Base-by-base conservation (phyloP, 2,113 vertebrate genomes). In the Mugil cephalus region DNA sequence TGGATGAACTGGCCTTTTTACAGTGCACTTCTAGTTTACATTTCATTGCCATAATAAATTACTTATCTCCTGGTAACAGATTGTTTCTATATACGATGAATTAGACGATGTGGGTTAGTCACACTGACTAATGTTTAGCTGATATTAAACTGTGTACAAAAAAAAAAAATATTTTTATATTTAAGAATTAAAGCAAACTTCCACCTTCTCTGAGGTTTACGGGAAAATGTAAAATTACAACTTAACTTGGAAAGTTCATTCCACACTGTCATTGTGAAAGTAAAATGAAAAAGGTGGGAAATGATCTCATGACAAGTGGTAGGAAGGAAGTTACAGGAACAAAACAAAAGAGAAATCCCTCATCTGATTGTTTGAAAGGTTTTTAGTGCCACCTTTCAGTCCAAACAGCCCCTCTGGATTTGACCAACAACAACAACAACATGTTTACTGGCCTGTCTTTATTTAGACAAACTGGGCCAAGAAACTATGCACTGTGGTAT, bases 391-490 rank as follows among this genome's bases (percentile, higher is more conserved):
- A 36, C 34, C 10, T 30, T 6, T 30, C 51, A 18, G 30, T 8
- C 42, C 10, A 62, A 69, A 50, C 15, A 18, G 14, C 5, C 24
- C 24, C 5, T 30, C 24, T 30, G 2, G 24, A 30, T 30, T 30
- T 30, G 24, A 30, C 24, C 24, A 58, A 39, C 36, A 64, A 40
- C 21, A 8, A 76, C 66, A 58, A 8, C 7, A 10, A 74, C 35
- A 17, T 15, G 45, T 73, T 73, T 59, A 30, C 18, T 43, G 40
- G 13, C 18, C 21, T 6, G 4, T 17, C 10, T 58, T 10, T 66
- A 17, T 46, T 71, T 45, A 56, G 15, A 36, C 15, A 52, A 35
- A 34, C 5, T 35, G 10, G 17, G 12, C 1, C 14, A 36, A 10
- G 17, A 70, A 69, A 65, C 19, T 8, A 38, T 10, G n/a, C 17